A percentile compares a stretch with the other conserved stretches of the same genome.
Conservation (phyloP, 2,888 invertebrate species). For the Rhingia rostrata region DNA sequence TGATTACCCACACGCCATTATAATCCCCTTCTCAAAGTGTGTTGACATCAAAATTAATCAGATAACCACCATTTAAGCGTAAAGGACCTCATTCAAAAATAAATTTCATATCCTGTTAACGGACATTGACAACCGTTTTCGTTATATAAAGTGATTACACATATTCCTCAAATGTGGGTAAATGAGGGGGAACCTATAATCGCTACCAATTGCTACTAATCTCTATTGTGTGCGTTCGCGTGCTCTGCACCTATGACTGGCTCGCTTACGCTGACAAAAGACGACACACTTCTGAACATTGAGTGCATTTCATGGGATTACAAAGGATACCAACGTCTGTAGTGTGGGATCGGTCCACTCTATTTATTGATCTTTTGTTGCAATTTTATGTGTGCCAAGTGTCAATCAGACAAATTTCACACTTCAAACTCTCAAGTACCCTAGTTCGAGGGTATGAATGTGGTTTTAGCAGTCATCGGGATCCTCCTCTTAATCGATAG, state of each 20-base stretch:
- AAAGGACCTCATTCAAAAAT: slow-evolving; percentile 24
- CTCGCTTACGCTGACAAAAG: slow-evolving; percentile 6
- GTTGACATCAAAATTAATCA: slow-evolving; percentile 39
- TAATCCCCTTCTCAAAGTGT: background rate
- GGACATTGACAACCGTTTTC: slow-evolving; percentile 18
- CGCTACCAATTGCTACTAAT: slow-evolving; percentile 36
- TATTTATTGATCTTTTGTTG: slow-evolving; percentile 61
- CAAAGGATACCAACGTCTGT: slow-evolving; percentile 11
- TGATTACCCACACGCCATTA: too few relatives aligned
- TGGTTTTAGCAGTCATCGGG: slow-evolving; percentile 35
- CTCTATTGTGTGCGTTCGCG: slow-evolving; percentile 25
- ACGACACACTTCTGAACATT: slow-evolving; percentile 26
- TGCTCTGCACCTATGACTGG: background rate
- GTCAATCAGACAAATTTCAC: slow-evolving; percentile 56
- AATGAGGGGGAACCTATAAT: slow-evolving; percentile 16
- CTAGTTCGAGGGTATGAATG: slow-evolving; percentile 9
- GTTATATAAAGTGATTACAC: slow-evolving; percentile 23
- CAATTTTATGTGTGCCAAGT: slow-evolving; percentile 51
- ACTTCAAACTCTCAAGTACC: slow-evolving; percentile 34
- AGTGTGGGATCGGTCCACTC: slow-evolving; percentile 9
- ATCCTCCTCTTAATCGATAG: slow-evolving; percentile 33
- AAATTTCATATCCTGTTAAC: slow-evolving; percentile 27
- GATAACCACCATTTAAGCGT: slow-evolving; percentile 33
- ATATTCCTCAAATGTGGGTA: too few relatives aligned
- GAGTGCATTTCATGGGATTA: slow-evolving; percentile 20